These are phyloP conservation scores for Latrodectus hesperus DNA, from an alignment of 2,888 invertebrate species.

Conservation along the genomic window DNA sequence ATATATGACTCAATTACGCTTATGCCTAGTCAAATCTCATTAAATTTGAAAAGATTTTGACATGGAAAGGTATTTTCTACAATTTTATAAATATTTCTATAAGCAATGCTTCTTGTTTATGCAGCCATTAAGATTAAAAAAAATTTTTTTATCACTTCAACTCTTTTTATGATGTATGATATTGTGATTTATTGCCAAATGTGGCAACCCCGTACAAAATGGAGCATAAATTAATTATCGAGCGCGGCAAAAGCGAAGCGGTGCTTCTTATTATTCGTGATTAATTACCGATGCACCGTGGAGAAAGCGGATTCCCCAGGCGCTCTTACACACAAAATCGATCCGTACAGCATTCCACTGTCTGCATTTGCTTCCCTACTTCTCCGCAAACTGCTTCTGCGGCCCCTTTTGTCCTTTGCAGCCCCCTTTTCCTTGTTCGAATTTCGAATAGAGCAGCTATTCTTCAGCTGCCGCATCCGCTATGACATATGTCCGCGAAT, in stretches of 20 bases:
- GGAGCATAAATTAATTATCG: conserved; percentile 64
- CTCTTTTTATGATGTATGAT: too few species aligned
- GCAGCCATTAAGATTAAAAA: too few species aligned
- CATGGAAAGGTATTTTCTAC: too few species aligned
- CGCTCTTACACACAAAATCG: conserved; percentile 23
- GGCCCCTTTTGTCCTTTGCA: not conserved
- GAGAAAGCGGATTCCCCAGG: conserved; percentile 46
- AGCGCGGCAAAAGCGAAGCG: conserved; percentile 51
- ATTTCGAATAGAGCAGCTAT: conserved; percentile 6
- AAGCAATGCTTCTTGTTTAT: too few species aligned
- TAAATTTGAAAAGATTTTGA: too few species aligned
- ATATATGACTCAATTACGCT: too few species aligned
- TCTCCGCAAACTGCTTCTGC: conserved; percentile 10
- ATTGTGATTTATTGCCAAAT: not conserved
- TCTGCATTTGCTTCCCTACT: not conserved
- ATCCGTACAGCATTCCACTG: conserved; percentile 33
- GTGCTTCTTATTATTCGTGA: conserved; percentile 60
- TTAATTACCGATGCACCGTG: conserved; percentile 61
- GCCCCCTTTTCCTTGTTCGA: not conserved
- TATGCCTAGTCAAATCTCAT: too few species aligned
- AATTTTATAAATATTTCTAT: too few species aligned
- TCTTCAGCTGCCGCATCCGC: not conserved
- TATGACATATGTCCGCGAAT: not conserved
- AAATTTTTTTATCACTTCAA: too few species aligned
- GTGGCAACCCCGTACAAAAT: not conserved